Conservation (phyloP, 2,113 vertebrate species). For the Bubo scandiacus region DNA sequence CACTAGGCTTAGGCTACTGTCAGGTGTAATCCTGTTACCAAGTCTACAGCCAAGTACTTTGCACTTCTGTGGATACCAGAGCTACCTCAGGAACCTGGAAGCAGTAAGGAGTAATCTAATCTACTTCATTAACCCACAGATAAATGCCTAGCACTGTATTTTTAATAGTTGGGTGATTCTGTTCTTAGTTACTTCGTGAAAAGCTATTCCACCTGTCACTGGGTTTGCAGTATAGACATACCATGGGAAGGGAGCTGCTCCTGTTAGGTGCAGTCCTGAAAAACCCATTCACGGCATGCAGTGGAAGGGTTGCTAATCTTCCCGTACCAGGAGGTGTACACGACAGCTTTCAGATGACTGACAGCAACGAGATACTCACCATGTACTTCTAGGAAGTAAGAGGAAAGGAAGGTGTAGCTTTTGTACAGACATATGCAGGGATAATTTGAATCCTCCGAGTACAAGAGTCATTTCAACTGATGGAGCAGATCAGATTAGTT, state of each 20-base stretch:
- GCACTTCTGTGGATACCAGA: not conserved
- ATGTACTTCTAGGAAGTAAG: not conserved
- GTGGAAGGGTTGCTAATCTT: not conserved
- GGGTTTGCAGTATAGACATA: not conserved
- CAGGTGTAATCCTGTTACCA: not conserved
- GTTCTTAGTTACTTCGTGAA: not conserved
- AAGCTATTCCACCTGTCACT: not conserved
- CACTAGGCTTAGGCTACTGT: not conserved
- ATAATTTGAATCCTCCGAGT: not conserved
- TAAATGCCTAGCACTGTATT: not conserved
- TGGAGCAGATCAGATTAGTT: not conserved
- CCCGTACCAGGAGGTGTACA: rapidly evolving
- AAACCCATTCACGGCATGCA: not conserved
- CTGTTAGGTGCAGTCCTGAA: not conserved
- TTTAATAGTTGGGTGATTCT: not conserved
- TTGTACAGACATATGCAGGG: not conserved
- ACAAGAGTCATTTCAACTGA: not conserved
- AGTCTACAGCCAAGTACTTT: not conserved
- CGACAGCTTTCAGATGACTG: not conserved
- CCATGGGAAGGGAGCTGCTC: not conserved
- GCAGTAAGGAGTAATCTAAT: not conserved
- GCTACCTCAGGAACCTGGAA: not conserved
- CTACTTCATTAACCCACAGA: not conserved
- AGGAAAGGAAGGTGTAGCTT: not conserved
- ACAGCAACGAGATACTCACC: not conserved